These are phyloP conservation scores for Drosophila longiperda DNA, from an alignment of 2,888 invertebrate species.

Conservation along the genomic window DNA sequence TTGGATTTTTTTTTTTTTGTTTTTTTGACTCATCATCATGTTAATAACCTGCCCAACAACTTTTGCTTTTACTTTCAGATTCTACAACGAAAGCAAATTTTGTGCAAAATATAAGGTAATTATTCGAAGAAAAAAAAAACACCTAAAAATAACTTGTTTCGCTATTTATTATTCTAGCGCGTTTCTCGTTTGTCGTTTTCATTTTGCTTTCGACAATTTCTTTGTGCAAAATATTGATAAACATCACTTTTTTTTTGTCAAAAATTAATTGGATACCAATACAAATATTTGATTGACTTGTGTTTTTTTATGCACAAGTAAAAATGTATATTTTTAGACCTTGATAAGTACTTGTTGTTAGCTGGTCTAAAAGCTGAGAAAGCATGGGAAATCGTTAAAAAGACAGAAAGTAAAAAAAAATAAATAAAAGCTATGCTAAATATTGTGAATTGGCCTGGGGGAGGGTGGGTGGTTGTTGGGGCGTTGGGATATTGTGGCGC, in stretches of 20 bases:
- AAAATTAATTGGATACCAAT: conserved; percentile 31
- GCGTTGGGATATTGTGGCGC: conserved; percentile 2
- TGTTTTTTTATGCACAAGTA: background rate
- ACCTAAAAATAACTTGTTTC: background rate
- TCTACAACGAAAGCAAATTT: conserved; percentile 57
- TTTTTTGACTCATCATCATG: conserved; percentile 1
- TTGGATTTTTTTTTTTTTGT: conserved; percentile 9
- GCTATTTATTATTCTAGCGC: conserved; percentile 41
- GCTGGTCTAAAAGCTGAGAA: conserved; percentile 26
- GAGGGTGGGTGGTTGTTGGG: background rate
- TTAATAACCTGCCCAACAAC: conserved; percentile 33
- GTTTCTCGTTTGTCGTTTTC: conserved; percentile 44
- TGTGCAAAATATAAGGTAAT: conserved; percentile 44
- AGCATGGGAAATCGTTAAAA: conserved; percentile 41
- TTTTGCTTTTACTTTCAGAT: conserved; percentile 71
- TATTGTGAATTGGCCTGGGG: background rate
- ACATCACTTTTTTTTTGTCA: conserved; percentile 8
- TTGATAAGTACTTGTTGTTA: conserved; percentile 15
- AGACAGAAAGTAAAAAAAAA: background rate
- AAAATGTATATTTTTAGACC: background rate
- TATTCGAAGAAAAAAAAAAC: conserved; percentile 11
- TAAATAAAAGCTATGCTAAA: conserved; percentile 38
- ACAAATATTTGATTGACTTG: conserved; percentile 13
- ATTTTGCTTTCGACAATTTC: conserved; percentile 21
- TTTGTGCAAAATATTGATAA: conserved; percentile 10